A percentile compares a stretch with the other conserved stretches of the same genome.
phyloP scores from a whole-genome alignment of 30 jellyfish, hydroid and myxozoan genomes.

The Aurelia sp. region DNA sequence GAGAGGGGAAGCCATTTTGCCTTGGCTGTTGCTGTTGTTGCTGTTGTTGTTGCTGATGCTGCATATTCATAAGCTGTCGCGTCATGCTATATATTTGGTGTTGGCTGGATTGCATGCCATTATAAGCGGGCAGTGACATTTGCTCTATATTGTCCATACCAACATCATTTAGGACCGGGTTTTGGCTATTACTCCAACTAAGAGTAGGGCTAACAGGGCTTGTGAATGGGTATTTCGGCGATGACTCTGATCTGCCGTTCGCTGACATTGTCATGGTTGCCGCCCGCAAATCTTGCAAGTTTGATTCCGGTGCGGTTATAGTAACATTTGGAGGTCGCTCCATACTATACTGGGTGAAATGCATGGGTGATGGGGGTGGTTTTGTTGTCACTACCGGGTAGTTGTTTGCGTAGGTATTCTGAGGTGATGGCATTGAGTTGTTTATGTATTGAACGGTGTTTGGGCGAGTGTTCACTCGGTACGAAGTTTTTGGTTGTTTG shows the following conservation, averaged over 20 bases:
- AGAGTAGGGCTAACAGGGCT: constrained; percentile 71
- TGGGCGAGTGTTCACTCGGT: constrained; percentile 31
- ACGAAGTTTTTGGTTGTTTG: constrained; percentile 36
- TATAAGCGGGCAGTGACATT: constrained; percentile 10
- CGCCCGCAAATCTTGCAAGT: constrained; percentile 57
- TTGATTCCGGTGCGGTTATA: constrained; percentile 61
- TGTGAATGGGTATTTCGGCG: constrained; percentile 76
- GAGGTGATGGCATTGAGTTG: constrained; percentile 46
- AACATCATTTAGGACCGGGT: constrained; percentile 17
- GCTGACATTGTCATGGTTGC: constrained; percentile 16
- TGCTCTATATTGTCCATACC: constrained; percentile 50
- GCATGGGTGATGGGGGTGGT: constrained; percentile 14
- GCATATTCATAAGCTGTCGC: constrained; percentile 46
- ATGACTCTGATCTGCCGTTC: constrained; percentile 60
- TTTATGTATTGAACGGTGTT: constrained; percentile 21
- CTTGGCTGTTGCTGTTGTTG: constrained; percentile 30
- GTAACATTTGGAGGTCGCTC: constrained; percentile 83
- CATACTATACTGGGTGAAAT: constrained; percentile 51
- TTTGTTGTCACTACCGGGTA: constrained; percentile 8
- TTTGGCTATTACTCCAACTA: constrained; percentile 66
- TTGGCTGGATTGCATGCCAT: constrained; percentile 15
- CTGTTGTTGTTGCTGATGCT: constrained; percentile 54
- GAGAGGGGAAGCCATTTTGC: constrained; percentile 28
- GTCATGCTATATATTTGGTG: constrained; percentile 45
- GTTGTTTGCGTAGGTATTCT: constrained; percentile 26